These are phyloP conservation scores for Borostomias antarcticus DNA, from an alignment of 2,797 vertebrate species.

Conservation along the genomic window DNA sequence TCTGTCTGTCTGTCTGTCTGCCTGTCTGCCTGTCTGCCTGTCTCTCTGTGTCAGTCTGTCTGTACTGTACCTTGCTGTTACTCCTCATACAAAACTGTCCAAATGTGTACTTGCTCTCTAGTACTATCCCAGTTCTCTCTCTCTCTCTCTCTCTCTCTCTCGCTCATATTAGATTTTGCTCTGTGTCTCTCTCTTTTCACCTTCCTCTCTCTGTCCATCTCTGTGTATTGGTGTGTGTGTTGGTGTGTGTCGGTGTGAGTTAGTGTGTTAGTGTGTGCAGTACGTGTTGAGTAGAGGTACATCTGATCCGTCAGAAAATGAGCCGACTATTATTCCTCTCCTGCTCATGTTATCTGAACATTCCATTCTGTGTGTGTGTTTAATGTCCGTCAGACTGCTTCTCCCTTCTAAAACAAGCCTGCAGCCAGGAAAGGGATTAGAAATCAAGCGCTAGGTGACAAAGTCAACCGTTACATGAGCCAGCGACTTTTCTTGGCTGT, in stretches of 20 bases:
- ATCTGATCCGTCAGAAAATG: too few relatives aligned
- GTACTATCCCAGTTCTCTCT: neutral
- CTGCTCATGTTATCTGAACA: neutral
- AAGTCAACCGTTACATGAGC: conserved; percentile 31
- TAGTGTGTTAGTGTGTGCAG: too few relatives aligned
- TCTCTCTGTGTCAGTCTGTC: too few relatives aligned
- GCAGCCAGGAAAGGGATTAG: conserved; percentile 31
- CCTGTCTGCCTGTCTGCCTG: too few relatives aligned
- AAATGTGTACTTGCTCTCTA: neutral
- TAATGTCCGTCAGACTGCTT: neutral
- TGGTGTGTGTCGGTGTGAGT: too few relatives aligned
- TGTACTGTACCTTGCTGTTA: too few relatives aligned
- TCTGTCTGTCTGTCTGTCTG: too few relatives aligned
- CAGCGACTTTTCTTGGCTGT: conserved; percentile 36
- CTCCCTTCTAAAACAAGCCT: conserved; percentile 52
- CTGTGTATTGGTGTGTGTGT: neutral
- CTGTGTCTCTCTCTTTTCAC: neutral
- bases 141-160: conserved; percentile 18
- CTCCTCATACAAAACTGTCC: too few relatives aligned
- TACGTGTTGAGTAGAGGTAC: too few relatives aligned
- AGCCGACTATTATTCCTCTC: too few relatives aligned
- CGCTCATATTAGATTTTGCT: too few relatives aligned
- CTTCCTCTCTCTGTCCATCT: neutral
- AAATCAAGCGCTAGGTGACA: conserved; percentile 24
- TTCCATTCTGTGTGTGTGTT: neutral